These are phyloP conservation scores for Scyliorhinus canicula DNA, from an alignment of 2,797 vertebrate genomes.

Conservation along the genomic window DNA sequence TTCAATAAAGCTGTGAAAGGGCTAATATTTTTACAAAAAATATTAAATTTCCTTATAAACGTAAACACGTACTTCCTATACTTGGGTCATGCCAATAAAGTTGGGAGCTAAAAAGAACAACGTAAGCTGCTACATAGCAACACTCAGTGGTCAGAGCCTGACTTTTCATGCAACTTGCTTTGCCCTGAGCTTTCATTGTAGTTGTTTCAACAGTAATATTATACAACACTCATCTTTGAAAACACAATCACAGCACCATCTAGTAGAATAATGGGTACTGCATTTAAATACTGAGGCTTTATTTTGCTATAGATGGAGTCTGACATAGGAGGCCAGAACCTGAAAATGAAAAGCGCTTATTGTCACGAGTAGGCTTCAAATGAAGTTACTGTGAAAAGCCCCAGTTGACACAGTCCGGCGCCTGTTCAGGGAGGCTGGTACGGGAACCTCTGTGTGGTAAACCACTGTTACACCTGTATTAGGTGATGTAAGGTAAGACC, in stretches of 20 bases:
- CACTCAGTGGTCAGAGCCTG: background rate
- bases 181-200: background rate
- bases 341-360: too few relatives aligned
- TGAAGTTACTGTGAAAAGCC: too few relatives aligned
- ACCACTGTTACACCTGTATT: too few relatives aligned
- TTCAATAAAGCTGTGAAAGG: background rate
- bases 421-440: too few relatives aligned
- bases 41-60: conserved; percentile 21
- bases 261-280: background rate
- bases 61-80: conserved; percentile 13
- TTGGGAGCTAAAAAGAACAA: background rate
- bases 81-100: background rate
- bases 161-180: background rate
- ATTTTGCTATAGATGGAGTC: background rate
- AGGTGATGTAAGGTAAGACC: too few relatives aligned
- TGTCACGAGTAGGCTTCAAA: too few relatives aligned
- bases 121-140: background rate
- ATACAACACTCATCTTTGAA: background rate
- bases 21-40: conserved; percentile 36
- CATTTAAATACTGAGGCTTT: background rate
- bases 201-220: background rate
- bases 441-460: too few relatives aligned
- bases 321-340: too few relatives aligned
- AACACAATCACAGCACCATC: background rate
- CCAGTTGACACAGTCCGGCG: too few relatives aligned